Conservation (phyloP, 2,113 vertebrate species). For the Corydoras maculifer region DNA sequence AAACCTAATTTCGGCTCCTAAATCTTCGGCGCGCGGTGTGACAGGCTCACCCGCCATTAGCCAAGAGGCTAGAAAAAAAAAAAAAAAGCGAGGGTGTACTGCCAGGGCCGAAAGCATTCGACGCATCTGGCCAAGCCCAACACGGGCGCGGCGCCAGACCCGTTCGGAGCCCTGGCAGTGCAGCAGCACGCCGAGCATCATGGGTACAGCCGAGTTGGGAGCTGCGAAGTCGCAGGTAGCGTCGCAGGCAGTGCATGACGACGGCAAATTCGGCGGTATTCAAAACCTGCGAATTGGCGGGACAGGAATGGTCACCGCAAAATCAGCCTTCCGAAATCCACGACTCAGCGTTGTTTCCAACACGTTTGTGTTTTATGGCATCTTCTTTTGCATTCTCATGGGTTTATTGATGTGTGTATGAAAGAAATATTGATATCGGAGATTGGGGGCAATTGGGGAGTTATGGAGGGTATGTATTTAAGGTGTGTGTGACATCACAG, state of each 20-base stretch:
- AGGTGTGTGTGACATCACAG: too few species aligned
- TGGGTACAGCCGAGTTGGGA: constrained; percentile 43
- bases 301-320: too few species aligned
- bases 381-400: too few species aligned
- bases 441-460: too few species aligned
- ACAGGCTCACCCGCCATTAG: constrained; percentile 58
- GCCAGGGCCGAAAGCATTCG: constrained; percentile 68
- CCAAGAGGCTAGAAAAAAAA: constrained; percentile 62
- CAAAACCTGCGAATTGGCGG: neutral
- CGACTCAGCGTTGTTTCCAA: too few species aligned
- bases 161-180: constrained; percentile 62
- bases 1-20: constrained; percentile 68
- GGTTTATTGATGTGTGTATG: too few species aligned
- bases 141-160: constrained; percentile 67
- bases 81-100: constrained; percentile 56
- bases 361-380: too few species aligned
- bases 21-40: constrained; percentile 72
- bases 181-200: constrained; percentile 48
- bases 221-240: constrained; percentile 56
- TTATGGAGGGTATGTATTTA: too few species aligned
- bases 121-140: constrained; percentile 76
- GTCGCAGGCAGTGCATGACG: constrained; percentile 47
- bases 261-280: neutral
- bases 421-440: too few species aligned
- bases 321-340: too few species aligned